Percentiles rank a stretch among this genome's conserved stretches.
Conservation (phyloP, 2,113 vertebrate species). For the Eleginops maclovinus region DNA sequence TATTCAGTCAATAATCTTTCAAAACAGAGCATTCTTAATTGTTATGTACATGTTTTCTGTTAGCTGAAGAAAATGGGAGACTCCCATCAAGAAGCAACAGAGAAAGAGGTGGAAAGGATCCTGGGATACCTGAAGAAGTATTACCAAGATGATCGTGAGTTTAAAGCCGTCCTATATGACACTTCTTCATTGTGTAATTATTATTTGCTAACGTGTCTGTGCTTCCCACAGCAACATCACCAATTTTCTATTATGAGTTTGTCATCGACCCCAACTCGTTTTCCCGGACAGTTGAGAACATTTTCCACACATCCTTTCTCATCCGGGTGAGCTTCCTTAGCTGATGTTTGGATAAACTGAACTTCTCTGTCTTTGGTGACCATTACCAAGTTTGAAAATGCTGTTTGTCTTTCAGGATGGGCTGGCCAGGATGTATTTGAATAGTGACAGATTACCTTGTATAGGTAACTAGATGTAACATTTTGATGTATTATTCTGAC, state of each 20-base stretch:
- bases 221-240: too few species aligned
- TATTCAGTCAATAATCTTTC: too few species aligned
- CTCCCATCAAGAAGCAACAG: slow-evolving; percentile 95
- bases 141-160: slow-evolving; percentile 86
- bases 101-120: slow-evolving; percentile 97
- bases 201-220: too few species aligned
- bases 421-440: slow-evolving; percentile 88
- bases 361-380: slow-evolving; percentile 20
- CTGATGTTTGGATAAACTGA: not conserved
- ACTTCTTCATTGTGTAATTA: too few species aligned
- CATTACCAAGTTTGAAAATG: not conserved
- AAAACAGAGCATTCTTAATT: too few species aligned
- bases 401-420: slow-evolving; percentile 88
- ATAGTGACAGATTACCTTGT: slow-evolving; percentile 87
- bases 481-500: too few species aligned
- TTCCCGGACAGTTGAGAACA: too few species aligned
- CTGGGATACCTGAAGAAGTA: slow-evolving; percentile 87
- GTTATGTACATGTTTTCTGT: slow-evolving; percentile 14
- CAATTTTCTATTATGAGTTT: too few species aligned
- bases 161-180: too few species aligned
- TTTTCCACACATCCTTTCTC: too few species aligned
- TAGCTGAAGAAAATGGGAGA: slow-evolving; percentile 95
- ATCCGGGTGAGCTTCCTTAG: slow-evolving; percentile 59
- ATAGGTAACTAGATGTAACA: slow-evolving; percentile 91
- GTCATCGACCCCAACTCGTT: too few species aligned